Percentiles rank a stretch among this genome's conserved stretches.
Conservation (phyloP, 2,797 vertebrate genomes). For the Rallus crepitans region DNA sequence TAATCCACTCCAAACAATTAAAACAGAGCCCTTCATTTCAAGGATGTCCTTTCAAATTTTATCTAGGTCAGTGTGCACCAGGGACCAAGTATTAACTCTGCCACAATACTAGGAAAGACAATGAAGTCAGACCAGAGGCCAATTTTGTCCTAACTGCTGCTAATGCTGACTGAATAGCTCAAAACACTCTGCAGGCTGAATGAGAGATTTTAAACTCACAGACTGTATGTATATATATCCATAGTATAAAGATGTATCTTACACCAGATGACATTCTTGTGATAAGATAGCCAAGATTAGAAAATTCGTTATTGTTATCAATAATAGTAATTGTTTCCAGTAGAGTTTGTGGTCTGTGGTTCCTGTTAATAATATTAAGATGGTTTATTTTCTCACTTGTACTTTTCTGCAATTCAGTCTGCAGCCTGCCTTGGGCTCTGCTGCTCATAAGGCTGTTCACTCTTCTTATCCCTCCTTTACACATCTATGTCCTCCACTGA, state of each 20-base stretch:
- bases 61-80: not conserved
- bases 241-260: not conserved
- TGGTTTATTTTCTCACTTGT: not conserved
- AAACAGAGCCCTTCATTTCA: not conserved
- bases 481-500: not conserved
- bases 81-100: not conserved
- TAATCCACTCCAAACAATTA: not conserved
- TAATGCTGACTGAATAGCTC: not conserved
- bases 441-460: not conserved
- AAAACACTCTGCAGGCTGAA: not conserved
- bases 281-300: not conserved
- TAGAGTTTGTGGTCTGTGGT: not conserved
- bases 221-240: not conserved
- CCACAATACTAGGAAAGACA: not conserved
- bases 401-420: not conserved
- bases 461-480: not conserved
- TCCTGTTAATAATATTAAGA: not conserved
- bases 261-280: not conserved
- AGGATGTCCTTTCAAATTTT: slow-evolving; percentile 10
- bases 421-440: not conserved
- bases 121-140: not conserved
- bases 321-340: not conserved
- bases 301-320: slow-evolving; percentile 6
- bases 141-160: slow-evolving; percentile 1
- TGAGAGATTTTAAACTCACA: not conserved